Base-by-base conservation (phyloP, 2,113 vertebrate species). In the Scortum barcoo region DNA sequence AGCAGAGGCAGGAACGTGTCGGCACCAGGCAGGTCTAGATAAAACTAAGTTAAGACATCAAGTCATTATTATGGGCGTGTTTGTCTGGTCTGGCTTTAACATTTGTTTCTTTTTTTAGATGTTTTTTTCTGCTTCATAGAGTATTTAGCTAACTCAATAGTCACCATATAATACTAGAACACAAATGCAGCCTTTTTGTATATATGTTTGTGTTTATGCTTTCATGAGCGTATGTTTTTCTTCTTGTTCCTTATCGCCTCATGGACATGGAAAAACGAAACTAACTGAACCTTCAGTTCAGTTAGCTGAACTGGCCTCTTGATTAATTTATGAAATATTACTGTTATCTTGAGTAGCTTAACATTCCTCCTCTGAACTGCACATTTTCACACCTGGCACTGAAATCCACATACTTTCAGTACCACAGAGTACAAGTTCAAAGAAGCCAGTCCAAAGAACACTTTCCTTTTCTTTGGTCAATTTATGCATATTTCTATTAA, bases 361-460 rank as follows among this genome's bases (percentile, higher is more conserved):
- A 54, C 44, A 60, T 58, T 58, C 22, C 30, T 53, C 53, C 5
- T 50, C 26, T 53, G 19, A 44, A 33, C 57, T 53, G 51, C 26
- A 26, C 26, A 40, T 72, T 70, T 70, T 58, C 63, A 78, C 42
- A 80, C 42, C 48, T 72, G 68, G 65, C 44, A 48, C 38, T 56
- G 24, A 68, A 50, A 74, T 74, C 33, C 7, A 36, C 57, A 53
- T 5, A 19, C 50, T 36, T 63, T 66, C 1, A 42, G n/a, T 12
- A 42, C 2, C 50, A 56, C 0, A 13, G 33, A 38, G 53, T 22
- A 3, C 5, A 13, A 19, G 40, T 44, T 73, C 12, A 69, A 51
- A 50, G 61, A 56, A 48, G n/a, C 7, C 28, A 20, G 48, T 40
- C 57, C 24, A 36, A 28, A 48, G 3, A 74, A 54, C 26, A 44